Evolutionary conservation across 2,797 vertebrate species (phyloP), one percentile per base, ranked within the genome.

Genomic region (Mus spretus): DNA sequence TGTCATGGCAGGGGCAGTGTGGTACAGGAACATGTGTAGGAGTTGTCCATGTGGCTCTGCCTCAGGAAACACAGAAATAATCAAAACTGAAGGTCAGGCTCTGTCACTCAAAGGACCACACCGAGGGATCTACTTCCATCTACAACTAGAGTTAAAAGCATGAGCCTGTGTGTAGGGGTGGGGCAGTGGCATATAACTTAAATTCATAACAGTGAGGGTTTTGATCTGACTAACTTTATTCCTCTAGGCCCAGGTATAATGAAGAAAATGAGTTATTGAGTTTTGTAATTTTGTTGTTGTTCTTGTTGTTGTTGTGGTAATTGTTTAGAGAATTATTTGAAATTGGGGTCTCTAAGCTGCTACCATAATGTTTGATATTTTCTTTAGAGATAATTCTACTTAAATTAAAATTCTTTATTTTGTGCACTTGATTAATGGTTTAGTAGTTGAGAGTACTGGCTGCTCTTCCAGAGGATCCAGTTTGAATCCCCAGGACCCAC

Each of bases 341-440:
- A 91, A 86, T 86, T 67, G 59, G 74, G 24, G 50, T 2, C 9
- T 65, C 80, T 82, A 34, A 61, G 1, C 47, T 59, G 65, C 22
- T 77, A 14, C 19, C 61, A 40, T 86, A 85, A 50, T 20, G 13
- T 40, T 88, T 93, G 13, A 55, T 79, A 20, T 59, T n/a, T 84
- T 67, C 34, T 17, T 77, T 67, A 74, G 3, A 47, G n/a, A 55
- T n/a, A 44, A 82, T 79, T 81, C 44, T 82, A 84, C 47, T 17
- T 79, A 92, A 95, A 90, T 89, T 79, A 82, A 63, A 90, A 82
- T 40, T 40, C 2, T 40, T 40, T 83, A 83, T 57, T n/a, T 57
- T 81, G 24, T 1, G 34, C 5, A 1, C 19, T 37, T 11, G 53
- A 24, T 34, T 10, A 57, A 24, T 24, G 53, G 53, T 50, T 81